Conservation (phyloP, 2,888 invertebrate species). For the Mechanitis messenoides region DNA sequence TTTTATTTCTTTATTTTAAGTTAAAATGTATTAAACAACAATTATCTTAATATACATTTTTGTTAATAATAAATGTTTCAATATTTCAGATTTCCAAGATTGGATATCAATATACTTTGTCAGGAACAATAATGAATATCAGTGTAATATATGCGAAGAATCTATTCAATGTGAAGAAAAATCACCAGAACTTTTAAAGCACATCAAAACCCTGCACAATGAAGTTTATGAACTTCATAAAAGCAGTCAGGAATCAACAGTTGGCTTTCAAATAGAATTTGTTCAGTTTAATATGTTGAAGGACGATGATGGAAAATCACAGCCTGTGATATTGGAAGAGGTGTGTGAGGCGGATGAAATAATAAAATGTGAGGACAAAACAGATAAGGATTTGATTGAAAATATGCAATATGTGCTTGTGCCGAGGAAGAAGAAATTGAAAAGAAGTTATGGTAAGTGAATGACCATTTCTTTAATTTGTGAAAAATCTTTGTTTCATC, state of each 20-base stretch:
- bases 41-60: background rate
- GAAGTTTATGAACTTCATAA: constrained; percentile 62
- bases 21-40: background rate
- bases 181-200: constrained; percentile 44
- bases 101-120: constrained; percentile 62
- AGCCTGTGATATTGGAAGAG: constrained; percentile 52
- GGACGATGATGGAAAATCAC: constrained; percentile 44
- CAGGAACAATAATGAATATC: constrained; percentile 37
- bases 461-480: background rate
- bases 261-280: constrained; percentile 66
- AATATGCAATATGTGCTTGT: constrained; percentile 49
- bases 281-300: constrained; percentile 56
- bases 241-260: constrained; percentile 52
- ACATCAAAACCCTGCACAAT: constrained; percentile 49
- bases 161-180: constrained; percentile 41
- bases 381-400: constrained; percentile 32
- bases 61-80: background rate
- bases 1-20: constrained; percentile 4
- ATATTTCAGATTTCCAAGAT: constrained; percentile 43
- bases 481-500: background rate
- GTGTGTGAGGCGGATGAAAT: constrained; percentile 44
- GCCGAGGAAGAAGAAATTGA: constrained; percentile 37
- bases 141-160: constrained; percentile 59
- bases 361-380: constrained; percentile 23
- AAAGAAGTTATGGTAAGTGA: constrained; percentile 24